Evolutionary conservation across 2,888 invertebrate species (phyloP).

Genomic region (Pecten maximus): DNA sequence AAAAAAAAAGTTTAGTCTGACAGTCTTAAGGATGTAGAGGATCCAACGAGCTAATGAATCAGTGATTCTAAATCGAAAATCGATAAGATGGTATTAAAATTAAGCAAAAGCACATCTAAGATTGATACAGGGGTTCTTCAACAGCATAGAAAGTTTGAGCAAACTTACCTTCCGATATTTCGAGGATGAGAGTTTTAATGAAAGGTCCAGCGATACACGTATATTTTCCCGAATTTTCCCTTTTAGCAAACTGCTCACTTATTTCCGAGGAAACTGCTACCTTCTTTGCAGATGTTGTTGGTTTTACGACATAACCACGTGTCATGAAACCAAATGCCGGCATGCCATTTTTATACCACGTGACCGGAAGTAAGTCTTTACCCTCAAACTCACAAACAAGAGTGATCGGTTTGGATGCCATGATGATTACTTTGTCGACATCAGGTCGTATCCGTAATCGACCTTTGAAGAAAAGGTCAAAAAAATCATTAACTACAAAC

Average conservation of each 20-base stretch:
- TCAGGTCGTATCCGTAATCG: slow-evolving; percentile 41
- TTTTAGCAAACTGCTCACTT: neutral
- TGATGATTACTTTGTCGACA: slow-evolving; percentile 39
- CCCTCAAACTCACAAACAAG: slow-evolving; percentile 52
- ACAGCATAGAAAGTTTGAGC: no score
- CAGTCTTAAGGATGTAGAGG: no score
- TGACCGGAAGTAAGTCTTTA: slow-evolving; percentile 40
- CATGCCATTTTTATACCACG: slow-evolving; percentile 41
- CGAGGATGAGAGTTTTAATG: slow-evolving; percentile 40
- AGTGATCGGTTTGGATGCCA: slow-evolving; percentile 34
- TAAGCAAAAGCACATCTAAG: no score
- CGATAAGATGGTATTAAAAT: no score
- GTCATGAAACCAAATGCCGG: slow-evolving; percentile 42
- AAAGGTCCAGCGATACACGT: slow-evolving; percentile 50
- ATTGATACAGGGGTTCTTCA: no score
- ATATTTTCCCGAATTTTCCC: slow-evolving; percentile 40
- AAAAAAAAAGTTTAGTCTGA: neutral
- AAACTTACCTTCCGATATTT: slow-evolving; percentile 46
- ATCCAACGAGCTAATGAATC: no score
- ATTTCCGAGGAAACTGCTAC: slow-evolving; percentile 35
- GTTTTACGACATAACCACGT: slow-evolving; percentile 36
- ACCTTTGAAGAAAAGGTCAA: slow-evolving; percentile 1
- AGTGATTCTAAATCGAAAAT: no score
- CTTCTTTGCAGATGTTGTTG: slow-evolving; percentile 34
- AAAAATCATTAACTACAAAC: no score